Evolutionary conservation across 2,888 invertebrate species (phyloP).

Genomic region (Seira sanloemensis): DNA sequence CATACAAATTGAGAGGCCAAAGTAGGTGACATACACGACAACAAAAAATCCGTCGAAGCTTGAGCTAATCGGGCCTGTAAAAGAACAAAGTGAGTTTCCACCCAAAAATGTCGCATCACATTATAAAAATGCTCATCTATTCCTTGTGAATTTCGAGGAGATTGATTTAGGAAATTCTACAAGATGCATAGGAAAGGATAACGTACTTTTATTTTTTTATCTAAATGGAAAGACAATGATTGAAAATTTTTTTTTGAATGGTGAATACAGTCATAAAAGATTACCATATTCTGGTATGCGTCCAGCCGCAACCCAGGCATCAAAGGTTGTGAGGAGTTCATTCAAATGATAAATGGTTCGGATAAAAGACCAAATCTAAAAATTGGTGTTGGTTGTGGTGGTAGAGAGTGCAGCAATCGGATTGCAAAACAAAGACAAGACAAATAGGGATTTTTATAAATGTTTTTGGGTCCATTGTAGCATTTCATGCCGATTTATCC

Average conservation of each 20-base stretch:
- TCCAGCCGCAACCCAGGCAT: constrained; percentile 69
- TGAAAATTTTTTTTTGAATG: neutral
- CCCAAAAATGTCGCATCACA: too few species aligned
- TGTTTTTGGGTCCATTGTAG: too few species aligned
- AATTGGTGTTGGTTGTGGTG: constrained; percentile 16
- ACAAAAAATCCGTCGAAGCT: constrained; percentile 69
- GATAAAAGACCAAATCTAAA: constrained; percentile 71
- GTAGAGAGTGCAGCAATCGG: constrained; percentile 8
- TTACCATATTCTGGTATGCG: constrained; percentile 70
- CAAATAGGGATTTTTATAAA: too few species aligned
- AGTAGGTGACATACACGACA: constrained; percentile 69
- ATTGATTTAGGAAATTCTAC: too few species aligned
- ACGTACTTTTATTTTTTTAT: too few species aligned
- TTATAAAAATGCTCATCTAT: too few species aligned
- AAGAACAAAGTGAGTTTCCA: too few species aligned
- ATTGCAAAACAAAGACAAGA: neutral
- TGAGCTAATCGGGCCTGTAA: constrained; percentile 68
- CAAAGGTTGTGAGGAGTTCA: constrained; percentile 71
- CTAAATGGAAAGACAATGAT: neutral
- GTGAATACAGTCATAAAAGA: neutral
- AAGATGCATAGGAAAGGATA: too few species aligned
- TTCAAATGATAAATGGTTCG: constrained; percentile 71
- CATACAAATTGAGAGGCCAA: constrained; percentile 70
- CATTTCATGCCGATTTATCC: too few species aligned
- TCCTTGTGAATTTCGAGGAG: too few species aligned